phyloP scores from a whole-genome alignment of 2,113 vertebrate genomes.

The Noctilio leporinus region DNA sequence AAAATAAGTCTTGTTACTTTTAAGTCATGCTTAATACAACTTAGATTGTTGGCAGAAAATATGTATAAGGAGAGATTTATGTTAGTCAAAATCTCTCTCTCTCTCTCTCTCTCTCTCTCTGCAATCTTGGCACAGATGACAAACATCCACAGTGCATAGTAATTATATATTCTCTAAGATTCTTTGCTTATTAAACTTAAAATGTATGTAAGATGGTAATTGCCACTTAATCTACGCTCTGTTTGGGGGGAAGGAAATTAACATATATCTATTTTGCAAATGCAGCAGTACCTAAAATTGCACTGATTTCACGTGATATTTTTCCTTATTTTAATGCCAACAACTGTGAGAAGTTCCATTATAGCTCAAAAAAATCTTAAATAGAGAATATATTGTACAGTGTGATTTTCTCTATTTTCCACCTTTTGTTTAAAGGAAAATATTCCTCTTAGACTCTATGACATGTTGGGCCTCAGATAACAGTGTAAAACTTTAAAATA shows the following conservation, averaged over 20 bases:
- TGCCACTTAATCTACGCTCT: slow-evolving; percentile 4
- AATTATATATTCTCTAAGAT: slow-evolving; percentile 5
- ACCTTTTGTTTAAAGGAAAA: background rate
- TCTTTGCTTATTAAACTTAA: slow-evolving; percentile 15
- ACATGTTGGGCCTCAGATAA: background rate
- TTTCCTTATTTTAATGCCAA: background rate
- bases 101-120: background rate
- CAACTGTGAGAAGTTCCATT: background rate
- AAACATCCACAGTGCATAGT: background rate
- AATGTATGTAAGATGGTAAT: background rate
- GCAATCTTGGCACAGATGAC: background rate
- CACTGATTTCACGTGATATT: background rate
- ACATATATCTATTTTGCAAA: background rate
- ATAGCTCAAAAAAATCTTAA: background rate
- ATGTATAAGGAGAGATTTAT: background rate
- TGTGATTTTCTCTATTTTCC: background rate
- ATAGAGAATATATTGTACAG: background rate
- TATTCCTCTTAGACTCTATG: background rate
- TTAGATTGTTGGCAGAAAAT: slow-evolving; percentile 4
- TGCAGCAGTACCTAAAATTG: background rate
- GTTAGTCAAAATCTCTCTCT: background rate
- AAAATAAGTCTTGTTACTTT: background rate
- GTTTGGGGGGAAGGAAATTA: slow-evolving; percentile 25
- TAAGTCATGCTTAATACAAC: background rate
- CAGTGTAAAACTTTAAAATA: background rate